These are phyloP conservation scores for Actias luna DNA, from an alignment of 2,888 invertebrate species.

Conservation along the genomic window DNA sequence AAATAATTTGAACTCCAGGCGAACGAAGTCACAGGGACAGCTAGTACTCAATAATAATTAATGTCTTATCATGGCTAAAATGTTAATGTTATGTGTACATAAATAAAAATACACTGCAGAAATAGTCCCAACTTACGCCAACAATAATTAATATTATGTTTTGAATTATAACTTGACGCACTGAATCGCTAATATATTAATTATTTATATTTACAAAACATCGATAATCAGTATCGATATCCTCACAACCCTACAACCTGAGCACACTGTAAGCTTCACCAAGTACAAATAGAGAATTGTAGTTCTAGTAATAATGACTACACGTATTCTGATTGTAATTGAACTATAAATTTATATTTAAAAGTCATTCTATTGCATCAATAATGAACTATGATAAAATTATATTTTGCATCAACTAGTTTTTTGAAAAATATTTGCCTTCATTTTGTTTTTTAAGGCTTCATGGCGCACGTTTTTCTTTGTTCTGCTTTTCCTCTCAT, in stretches of 20 bases:
- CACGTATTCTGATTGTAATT: slow-evolving; percentile 45
- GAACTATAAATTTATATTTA: slow-evolving; percentile 50
- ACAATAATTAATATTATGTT: not conserved
- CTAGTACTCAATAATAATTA: too few relatives aligned
- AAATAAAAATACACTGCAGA: not conserved
- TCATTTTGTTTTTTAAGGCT: not conserved
- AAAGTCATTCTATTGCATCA: not conserved
- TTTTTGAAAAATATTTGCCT: not conserved
- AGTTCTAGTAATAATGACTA: slow-evolving; percentile 62
- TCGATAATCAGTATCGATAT: slow-evolving; percentile 4
- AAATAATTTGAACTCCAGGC: too few relatives aligned
- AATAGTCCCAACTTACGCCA: not conserved
- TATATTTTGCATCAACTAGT: not conserved
- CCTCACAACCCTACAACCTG: slow-evolving; percentile 18
- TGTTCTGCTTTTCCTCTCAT: too few relatives aligned
- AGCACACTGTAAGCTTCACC: slow-evolving; percentile 55
- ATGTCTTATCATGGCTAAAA: too few relatives aligned
- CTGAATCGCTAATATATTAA: not conserved
- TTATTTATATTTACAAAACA: not conserved
- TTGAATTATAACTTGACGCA: not conserved
- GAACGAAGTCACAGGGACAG: too few relatives aligned
- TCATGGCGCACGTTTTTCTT: too few relatives aligned
- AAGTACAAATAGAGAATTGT: slow-evolving; percentile 70
- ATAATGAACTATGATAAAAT: not conserved
- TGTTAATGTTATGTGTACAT: too few relatives aligned